Percentiles rank a stretch among this genome's conserved stretches.
Conservation (phyloP, 2,797 vertebrate genomes). For the Antrozous pallidus region DNA sequence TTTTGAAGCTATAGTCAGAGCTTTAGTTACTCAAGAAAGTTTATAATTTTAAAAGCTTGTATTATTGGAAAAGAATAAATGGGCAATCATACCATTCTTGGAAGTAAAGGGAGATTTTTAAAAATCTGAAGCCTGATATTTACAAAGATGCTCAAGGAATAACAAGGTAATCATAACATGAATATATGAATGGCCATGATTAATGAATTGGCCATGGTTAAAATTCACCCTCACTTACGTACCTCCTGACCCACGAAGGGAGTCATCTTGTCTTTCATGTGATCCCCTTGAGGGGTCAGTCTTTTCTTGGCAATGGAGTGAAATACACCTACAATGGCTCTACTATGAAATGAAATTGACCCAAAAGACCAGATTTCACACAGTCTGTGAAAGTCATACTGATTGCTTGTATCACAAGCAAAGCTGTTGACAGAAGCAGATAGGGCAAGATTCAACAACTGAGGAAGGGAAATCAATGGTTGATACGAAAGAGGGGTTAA, state of each 20-base stretch:
- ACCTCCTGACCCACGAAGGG: neutral
- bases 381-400: neutral
- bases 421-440: neutral
- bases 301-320: neutral
- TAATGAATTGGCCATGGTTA: neutral
- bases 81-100: neutral
- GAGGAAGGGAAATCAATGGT: neutral
- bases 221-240: neutral
- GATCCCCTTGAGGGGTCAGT: neutral
- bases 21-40: neutral
- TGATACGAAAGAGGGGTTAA: neutral
- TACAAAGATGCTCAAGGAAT: neutral
- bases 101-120: neutral
- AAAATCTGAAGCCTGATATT: neutral
- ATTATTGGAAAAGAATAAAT: conserved; percentile 6
- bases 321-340: neutral
- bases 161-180: neutral
- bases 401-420: neutral
- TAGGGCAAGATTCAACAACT: neutral
- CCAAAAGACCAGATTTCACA: neutral
- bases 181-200: neutral
- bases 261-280: neutral
- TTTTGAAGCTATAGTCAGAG: neutral
- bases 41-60: neutral
- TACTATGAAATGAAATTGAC: neutral